A percentile compares a stretch with the other conserved stretches of the same genome.
Evolutionary conservation across 2,888 invertebrate genomes (phyloP).

Genomic region (Sarcophaga variegata): DNA sequence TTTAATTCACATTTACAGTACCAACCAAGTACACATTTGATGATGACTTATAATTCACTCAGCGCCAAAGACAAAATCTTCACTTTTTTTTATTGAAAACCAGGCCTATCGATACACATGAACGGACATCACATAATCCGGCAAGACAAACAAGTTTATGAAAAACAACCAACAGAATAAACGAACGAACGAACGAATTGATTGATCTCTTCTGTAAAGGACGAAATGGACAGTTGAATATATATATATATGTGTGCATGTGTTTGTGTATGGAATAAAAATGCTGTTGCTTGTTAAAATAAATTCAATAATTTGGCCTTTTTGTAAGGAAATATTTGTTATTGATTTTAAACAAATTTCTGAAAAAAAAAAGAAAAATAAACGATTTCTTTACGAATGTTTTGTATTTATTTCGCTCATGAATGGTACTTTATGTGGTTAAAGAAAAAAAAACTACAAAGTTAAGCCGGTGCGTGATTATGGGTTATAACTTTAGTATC

Average conservation of each 20-base stretch:
- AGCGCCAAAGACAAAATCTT: constrained; percentile 27
- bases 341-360: constrained; percentile 61
- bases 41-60: too few species aligned
- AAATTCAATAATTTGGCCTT: constrained; percentile 50
- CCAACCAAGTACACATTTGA: background rate
- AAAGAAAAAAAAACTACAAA: constrained; percentile 39
- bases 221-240: constrained; percentile 15
- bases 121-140: constrained; percentile 27
- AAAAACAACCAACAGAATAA: constrained; percentile 1
- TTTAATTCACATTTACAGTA: constrained; percentile 25
- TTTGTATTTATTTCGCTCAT: constrained; percentile 6
- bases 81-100: background rate
- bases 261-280: constrained; percentile 16
- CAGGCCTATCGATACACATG: constrained; percentile 13
- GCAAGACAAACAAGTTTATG: constrained; percentile 47
- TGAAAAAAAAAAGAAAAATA: too few species aligned
- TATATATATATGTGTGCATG: background rate
- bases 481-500: constrained; percentile 42
- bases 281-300: constrained; percentile 57
- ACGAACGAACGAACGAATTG: background rate
- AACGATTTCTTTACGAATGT: too few species aligned
- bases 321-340: constrained; percentile 40
- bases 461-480: constrained; percentile 60
- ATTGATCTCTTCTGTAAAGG: background rate
- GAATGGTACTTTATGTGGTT: constrained; percentile 2